A percentile compares a stretch with the other conserved stretches of the same genome.
Evolutionary conservation across 64 coral and sea anemone genomes (phyloP).

Genomic region (Pocillopora damicornis): DNA sequence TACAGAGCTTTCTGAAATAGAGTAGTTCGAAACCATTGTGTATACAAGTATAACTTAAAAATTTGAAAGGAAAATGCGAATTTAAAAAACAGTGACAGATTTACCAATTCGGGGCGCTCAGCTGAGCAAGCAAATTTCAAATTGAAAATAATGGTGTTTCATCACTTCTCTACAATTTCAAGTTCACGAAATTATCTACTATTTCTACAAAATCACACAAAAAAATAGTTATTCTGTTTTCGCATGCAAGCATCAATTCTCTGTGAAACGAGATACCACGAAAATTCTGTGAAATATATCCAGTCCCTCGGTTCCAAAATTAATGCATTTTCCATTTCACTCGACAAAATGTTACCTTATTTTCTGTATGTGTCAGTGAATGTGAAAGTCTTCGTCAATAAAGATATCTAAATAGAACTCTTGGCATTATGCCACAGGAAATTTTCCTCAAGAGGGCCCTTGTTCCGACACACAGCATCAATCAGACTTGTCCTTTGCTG

Average conservation of each 20-base stretch:
- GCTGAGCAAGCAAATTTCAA: constrained; percentile 21
- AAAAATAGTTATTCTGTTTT: not conserved
- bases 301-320: not conserved
- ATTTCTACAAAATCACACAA: not conserved
- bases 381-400: constrained; percentile 33
- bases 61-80: not conserved
- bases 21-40: not conserved
- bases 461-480: not conserved
- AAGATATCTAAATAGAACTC: not conserved
- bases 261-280: not conserved
- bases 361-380: constrained; percentile 1
- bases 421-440: not conserved
- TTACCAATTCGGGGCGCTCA: not conserved
- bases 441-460: not conserved
- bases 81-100: not conserved
- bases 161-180: not conserved
- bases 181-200: not conserved
- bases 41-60: not conserved
- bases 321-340: not conserved
- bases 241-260: not conserved
- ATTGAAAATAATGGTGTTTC: not conserved
- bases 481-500: constrained; percentile 74
- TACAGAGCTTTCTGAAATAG: not conserved
- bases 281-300: not conserved
- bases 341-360: not conserved